Evolutionary conservation across 1,140 invertebrate genomes (phyloP), one percentile per base, ranked within the genome.

Genomic region (Contarinia nasturtii): DNA sequence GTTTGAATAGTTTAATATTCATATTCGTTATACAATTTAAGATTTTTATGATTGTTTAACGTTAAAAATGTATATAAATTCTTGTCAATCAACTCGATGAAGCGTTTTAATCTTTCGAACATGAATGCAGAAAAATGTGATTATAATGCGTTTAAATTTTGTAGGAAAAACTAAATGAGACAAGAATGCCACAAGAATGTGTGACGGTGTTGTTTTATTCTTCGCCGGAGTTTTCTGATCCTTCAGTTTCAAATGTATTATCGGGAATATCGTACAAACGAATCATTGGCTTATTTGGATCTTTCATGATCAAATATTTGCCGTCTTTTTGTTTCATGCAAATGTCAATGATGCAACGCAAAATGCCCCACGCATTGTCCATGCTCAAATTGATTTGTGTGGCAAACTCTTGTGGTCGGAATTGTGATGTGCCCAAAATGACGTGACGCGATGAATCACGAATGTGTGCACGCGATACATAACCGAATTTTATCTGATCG

Each of bases 341-440:
- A 49, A 94, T 84, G 61, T 99, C 94, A 58, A 98, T 86, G 53
- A 99, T 94, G 61, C 92, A 98, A 5, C 94, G 75, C n/a, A 99
- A 67, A 46, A 99, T 89, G 50, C 94, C 96, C 95, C 95, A 99
- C 2, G 87, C 92, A 66, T 98, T 99, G 61, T 98, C 96, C 91
- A 99, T 94, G 59, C 94, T 98, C 50, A 99, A 67, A 70, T 95
- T 98, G 56, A 98, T 98, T 68, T 99, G 95, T 3, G 86, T 89
- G 7, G 94, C 94, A 67, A 98, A 99, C 69, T 98, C 95, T 55
- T 85, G 81, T 2, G 96, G 96, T 60, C 94, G 95, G 65, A 95
- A 98, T 63, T 98, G 94, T 65, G 98, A 94, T 4, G 92, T 98
- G 21, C 94, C 94, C 33, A 99, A 70, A 51, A 99, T 96, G 12